Evolutionary conservation across 2,888 invertebrate species (phyloP).

Genomic region (Chrysotoxum bicinctum): DNA sequence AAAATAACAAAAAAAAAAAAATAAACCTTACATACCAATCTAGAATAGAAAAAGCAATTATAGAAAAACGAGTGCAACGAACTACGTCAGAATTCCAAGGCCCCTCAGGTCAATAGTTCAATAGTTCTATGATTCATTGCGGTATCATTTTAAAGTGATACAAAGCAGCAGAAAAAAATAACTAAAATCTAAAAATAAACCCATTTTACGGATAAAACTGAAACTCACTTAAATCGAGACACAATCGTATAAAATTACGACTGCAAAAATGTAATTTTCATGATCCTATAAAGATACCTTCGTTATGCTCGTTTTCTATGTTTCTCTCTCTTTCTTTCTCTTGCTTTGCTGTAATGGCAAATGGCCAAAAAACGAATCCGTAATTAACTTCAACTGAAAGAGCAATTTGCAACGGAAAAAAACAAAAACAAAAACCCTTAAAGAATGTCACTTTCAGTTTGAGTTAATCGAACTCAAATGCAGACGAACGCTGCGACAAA

Average conservation of each 20-base stretch:
- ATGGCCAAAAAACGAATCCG: conserved; percentile 40
- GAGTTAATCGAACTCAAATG: conserved; percentile 33
- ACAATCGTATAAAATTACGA: conserved; percentile 49
- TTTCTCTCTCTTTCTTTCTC: not conserved
- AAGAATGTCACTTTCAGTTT: conserved; percentile 39
- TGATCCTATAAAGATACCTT: not conserved
- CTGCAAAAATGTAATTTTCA: conserved; percentile 21
- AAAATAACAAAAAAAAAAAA: too few relatives aligned
- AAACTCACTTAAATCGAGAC: conserved; percentile 46
- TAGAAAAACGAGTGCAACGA: not conserved
- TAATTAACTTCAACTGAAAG: conserved; percentile 47
- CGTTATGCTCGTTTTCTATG: not conserved
- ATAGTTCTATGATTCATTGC: conserved; percentile 50
- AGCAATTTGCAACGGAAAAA: conserved; percentile 9
- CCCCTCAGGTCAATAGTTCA: conserved; percentile 47
- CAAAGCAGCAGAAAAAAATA: not conserved
- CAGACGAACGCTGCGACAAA: not conserved
- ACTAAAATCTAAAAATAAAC: conserved; percentile 35
- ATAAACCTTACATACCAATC: too few relatives aligned
- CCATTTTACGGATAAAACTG: conserved; percentile 41
- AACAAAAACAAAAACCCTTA: not conserved
- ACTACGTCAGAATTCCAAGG: conserved; percentile 18
- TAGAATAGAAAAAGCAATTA: too few relatives aligned
- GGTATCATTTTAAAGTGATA: conserved; percentile 5
- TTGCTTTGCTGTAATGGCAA: conserved; percentile 29